phyloP scores from a whole-genome alignment of 2,888 invertebrate genomes.

The Iphiclides podalirius region DNA sequence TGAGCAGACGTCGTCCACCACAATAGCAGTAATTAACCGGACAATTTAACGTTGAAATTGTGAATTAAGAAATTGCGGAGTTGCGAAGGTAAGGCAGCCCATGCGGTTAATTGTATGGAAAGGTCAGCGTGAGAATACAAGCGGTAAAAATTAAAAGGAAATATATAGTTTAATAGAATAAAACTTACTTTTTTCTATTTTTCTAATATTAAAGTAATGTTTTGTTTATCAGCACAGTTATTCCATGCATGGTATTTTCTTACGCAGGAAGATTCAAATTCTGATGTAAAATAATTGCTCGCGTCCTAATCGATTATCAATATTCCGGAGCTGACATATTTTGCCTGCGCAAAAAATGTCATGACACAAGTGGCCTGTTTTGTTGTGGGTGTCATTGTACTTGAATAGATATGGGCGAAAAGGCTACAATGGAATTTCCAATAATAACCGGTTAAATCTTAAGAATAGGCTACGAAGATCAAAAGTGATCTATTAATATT shows the following conservation, averaged over 20 bases:
- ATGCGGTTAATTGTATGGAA: conserved; percentile 54
- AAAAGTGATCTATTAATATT: no score
- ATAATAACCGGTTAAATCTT: no score
- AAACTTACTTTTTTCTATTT: no score
- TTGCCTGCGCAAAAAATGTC: conserved; percentile 5
- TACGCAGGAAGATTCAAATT: no score
- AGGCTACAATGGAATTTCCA: not conserved
- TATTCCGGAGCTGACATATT: conserved; percentile 10
- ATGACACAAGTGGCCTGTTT: not conserved
- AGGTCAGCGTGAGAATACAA: conserved; percentile 35
- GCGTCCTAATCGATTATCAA: conserved; percentile 11
- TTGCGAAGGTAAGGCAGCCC: conserved; percentile 62
- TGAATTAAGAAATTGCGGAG: conserved; percentile 66
- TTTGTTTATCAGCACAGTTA: no score
- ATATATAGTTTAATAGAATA: no score
- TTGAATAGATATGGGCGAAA: not conserved
- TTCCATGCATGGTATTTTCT: no score
- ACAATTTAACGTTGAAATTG: conserved; percentile 77
- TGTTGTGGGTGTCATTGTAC: not conserved
- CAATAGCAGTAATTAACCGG: conserved; percentile 73
- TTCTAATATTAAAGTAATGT: no score
- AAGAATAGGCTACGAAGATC: no score
- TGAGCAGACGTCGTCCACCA: conserved; percentile 63
- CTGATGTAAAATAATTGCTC: not conserved
- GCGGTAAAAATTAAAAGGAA: no score